A percentile compares a stretch with the other conserved stretches of the same genome.
These are phyloP conservation scores for Chymomyza amoena DNA, from an alignment of 2,888 invertebrate genomes.

Conservation along the genomic window DNA sequence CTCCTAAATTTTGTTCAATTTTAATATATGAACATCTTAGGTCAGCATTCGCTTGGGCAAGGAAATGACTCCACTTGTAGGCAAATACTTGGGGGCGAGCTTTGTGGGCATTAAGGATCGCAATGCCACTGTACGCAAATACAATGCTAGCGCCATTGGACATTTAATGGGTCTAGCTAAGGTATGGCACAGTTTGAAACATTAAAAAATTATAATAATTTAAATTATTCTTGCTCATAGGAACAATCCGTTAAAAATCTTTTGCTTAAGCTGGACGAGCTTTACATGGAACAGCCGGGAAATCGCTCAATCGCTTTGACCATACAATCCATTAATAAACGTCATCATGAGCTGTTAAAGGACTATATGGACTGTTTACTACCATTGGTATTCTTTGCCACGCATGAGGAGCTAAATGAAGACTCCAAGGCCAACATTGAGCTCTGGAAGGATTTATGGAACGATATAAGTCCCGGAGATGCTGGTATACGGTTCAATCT, in stretches of 20 bases:
- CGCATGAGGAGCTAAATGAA: slow-evolving; percentile 89
- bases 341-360: slow-evolving; percentile 90
- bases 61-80: slow-evolving; percentile 81
- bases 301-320: slow-evolving; percentile 87
- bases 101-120: slow-evolving; percentile 90
- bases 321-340: slow-evolving; percentile 89
- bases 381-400: slow-evolving; percentile 93
- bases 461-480: slow-evolving; percentile 93
- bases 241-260: slow-evolving; percentile 82
- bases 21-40: slow-evolving; percentile 41
- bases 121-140: slow-evolving; percentile 90
- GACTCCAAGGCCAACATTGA: slow-evolving; percentile 83
- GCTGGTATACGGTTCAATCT: slow-evolving; percentile 89
- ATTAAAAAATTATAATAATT: not conserved
- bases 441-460: slow-evolving; percentile 93
- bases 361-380: slow-evolving; percentile 87
- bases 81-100: slow-evolving; percentile 81
- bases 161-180: slow-evolving; percentile 91
- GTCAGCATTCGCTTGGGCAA: slow-evolving; percentile 80
- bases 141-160: slow-evolving; percentile 90
- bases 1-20: not conserved
- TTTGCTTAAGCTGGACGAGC: slow-evolving; percentile 80
- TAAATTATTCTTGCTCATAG: slow-evolving; percentile 37
- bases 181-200: slow-evolving; percentile 74
- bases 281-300: slow-evolving; percentile 86